A percentile compares a stretch with the other conserved stretches of the same genome.
Conservation (phyloP, 2,797 vertebrate species). For the Pseudocheirus occidentalis region DNA sequence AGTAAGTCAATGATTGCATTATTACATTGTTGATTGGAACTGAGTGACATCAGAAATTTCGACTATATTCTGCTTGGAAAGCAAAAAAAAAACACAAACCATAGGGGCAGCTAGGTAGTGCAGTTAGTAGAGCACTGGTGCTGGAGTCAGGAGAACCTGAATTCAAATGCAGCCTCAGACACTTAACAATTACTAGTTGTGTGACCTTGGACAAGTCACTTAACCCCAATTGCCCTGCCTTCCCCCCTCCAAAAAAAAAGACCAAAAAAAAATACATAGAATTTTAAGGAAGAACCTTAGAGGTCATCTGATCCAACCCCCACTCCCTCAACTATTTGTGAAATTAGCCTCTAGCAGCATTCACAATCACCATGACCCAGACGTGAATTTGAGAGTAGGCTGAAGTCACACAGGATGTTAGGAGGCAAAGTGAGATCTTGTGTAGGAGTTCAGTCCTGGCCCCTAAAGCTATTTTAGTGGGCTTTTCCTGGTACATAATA, state of each 20-base stretch:
- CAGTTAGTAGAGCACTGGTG: too few species aligned
- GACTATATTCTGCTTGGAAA: background rate
- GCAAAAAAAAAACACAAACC: background rate
- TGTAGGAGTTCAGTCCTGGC: background rate
- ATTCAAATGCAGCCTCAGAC: too few species aligned
- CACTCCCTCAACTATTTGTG: background rate
- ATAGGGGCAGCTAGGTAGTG: too few species aligned
- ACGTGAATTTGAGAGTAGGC: background rate
- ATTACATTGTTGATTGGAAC: background rate
- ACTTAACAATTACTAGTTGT: too few species aligned
- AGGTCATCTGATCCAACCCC: background rate
- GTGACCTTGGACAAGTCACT: too few species aligned
- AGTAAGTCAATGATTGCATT: background rate
- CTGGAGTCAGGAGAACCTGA: too few species aligned
- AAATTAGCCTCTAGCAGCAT: background rate
- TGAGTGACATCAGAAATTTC: background rate
- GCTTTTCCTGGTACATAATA: background rate
- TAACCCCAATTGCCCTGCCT: too few species aligned
- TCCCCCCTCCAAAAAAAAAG: too few species aligned
- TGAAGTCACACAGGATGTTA: background rate
- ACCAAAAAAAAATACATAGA: background rate
- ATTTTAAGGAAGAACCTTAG: background rate
- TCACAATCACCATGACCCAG: background rate
- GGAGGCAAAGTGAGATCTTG: background rate
- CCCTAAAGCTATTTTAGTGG: background rate